Base-by-base conservation (phyloP, 1,140 invertebrate species). In the Aphaenogaster rudis region DNA sequence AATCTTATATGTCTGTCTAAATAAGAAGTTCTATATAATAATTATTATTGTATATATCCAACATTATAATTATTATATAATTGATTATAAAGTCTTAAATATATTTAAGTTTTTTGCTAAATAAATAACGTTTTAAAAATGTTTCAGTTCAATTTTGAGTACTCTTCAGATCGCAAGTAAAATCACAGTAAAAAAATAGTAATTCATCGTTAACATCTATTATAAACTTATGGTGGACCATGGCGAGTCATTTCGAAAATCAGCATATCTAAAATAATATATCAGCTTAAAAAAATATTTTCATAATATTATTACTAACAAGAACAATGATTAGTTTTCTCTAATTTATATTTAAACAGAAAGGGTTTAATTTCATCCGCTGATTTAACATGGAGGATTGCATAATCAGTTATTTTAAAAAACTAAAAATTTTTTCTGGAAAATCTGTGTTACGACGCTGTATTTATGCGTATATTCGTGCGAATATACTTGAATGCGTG, bases 401-500 rank as follows among this genome's bases (percentile, higher is more conserved):
- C n/a, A 11, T 13, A 21, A 80, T 42, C 8, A 69, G 3, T 39
- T 7, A 69, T 33, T 80, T 80, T 66, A 61, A 33, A 48, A 77
- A 81, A 80, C 66, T 74, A 79, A 57, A 77, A 77, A 79, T 79
- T 61, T 71, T 50, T 85, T 78, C 21, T 50, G 13, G n/a, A 17
- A 77, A 81, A 84, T 86, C 71, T 84, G 57, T 67, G 57, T 71
- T 33, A 33, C 59, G 21, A 21, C 21, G 21, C 15, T 57, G 66
- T 36, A 6, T 64, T 69, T 52, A 89, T 52, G 81, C 54, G 52
- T 57, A 85, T 69, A 88, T 80, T 71, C 77, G 57, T 45, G 17
- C 67, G 77, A 87, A 89, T 90, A 87, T 78, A 89, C 77, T 89
- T 36, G 69, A 57, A 87, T 76, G 59, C 76, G 39, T 80, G 84